phyloP scores from a whole-genome alignment of 2,797 vertebrate species.

The Onychomys leucogaster region DNA sequence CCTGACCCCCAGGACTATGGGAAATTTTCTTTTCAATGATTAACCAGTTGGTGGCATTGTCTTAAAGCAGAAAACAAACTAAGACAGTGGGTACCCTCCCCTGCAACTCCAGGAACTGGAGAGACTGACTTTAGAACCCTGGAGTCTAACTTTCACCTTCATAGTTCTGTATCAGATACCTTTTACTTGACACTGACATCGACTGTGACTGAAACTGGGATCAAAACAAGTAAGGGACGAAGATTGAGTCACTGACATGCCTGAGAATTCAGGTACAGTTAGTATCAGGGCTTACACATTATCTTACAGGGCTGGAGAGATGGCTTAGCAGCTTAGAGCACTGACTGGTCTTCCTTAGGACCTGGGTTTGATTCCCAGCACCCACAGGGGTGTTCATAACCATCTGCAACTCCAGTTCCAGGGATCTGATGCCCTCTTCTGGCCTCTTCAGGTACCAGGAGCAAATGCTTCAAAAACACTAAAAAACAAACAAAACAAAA shows the following conservation, averaged over 20 bases:
- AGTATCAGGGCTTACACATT: neutral
- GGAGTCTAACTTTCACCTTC: neutral
- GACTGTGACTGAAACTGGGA: neutral
- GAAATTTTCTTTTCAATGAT: neutral
- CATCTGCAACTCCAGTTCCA: neutral
- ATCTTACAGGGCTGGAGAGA: neutral
- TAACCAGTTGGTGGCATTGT: neutral
- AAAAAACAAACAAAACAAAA: neutral
- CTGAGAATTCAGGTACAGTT: neutral
- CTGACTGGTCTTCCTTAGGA: neutral
- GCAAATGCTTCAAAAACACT: neutral
- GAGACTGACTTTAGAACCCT: neutral
- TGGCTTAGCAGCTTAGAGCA: neutral
- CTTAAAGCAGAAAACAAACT: neutral
- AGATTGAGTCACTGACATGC: neutral
- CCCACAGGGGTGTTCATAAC: neutral
- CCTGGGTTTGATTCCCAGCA: neutral
- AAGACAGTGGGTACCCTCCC: neutral
- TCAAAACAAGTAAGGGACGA: neutral
- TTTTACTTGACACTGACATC: neutral
- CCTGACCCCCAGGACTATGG: neutral
- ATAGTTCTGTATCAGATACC: neutral
- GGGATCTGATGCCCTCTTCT: neutral
- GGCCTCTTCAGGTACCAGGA: neutral
- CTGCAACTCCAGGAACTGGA: neutral